Evolutionary conservation across 2,113 vertebrate species (phyloP), one percentile per base, ranked within the genome.

Genomic region (Melanostigma gelatinosum): DNA sequence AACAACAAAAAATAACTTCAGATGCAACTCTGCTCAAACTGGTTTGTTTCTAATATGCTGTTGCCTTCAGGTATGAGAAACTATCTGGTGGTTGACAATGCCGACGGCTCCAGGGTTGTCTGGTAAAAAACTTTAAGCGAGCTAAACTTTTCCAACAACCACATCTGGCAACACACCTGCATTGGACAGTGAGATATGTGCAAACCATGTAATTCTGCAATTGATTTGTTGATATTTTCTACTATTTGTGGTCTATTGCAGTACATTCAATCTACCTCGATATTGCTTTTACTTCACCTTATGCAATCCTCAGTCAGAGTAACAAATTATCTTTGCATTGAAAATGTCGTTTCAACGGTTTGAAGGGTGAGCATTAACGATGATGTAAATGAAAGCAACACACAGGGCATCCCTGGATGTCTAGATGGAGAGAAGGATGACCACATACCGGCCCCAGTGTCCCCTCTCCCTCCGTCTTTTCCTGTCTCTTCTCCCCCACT

Each of bases 401-500:
- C 63, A 24, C 5, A 18, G 58, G 34, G 13, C 20, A 13, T 38
- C 63, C 46, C 40, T 34, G 60, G 61, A 29, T 61, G 75, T 72
- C 85, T 4, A 13, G 63, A 63, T 4, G 22, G 38, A 64, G 72
- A 57, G 48, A 50, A 22, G n/a, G 46, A 42, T 74, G 80, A 83
- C 80, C 87, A 83, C 77, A 62, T 8, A 66, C 76, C 62, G 73
- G 75, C 66, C 80, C 80, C 27, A 5, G 6, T 80, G 60, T 73
- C 72, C 40, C 24, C n/a, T 63, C 70, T 72, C 69, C 11, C 55
- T 70, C 55, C 6, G 52, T 75, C 69, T 84, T 58, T 48, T 74
- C 38, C 72, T 27, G 22, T 66, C 70, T 82, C 81, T 48, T 82
- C 81, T 60, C 82, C 76, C 66, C 69, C 82, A 79, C 89, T 88